These are phyloP conservation scores for Nasonia oneida DNA, from an alignment of 2,888 invertebrate genomes.

Conservation along the genomic window DNA sequence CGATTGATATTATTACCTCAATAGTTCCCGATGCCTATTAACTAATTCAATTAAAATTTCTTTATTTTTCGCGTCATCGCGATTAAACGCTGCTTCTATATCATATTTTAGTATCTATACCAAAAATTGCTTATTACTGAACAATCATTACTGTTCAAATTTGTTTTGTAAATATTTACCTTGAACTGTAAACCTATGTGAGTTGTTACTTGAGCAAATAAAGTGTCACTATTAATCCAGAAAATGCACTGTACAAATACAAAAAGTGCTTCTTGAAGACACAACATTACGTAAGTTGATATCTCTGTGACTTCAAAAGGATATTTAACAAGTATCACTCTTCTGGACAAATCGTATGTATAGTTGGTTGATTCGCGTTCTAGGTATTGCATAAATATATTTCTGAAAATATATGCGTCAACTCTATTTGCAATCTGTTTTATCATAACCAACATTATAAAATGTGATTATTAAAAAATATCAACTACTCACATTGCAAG, in stretches of 20 bases:
- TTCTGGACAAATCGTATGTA: not conserved
- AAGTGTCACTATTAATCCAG: conserved; percentile 15
- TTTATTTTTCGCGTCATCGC: not conserved
- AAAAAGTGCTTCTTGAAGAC: not conserved
- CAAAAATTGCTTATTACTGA: too few species aligned
- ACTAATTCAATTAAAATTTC: not conserved
- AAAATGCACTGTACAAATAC: not conserved
- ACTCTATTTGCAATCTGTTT: not conserved
- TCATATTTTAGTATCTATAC: too few species aligned
- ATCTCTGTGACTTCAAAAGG: not conserved
- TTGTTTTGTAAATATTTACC: not conserved
- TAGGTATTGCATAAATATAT: not conserved
- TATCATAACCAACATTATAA: not conserved
- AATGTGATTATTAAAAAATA: not conserved
- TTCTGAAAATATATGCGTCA: not conserved
- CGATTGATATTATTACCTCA: not conserved
- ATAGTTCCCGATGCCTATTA: not conserved
- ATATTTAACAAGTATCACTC: not conserved
- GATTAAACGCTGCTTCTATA: not conserved
- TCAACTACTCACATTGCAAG: not conserved
- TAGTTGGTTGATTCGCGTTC: not conserved
- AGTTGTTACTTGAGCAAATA: conserved; percentile 28
- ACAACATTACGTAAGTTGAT: not conserved
- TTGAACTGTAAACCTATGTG: conserved; percentile 17
- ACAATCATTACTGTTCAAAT: too few species aligned